Evolutionary conservation across 23 tunicate species (phyloP).

Genomic region (Botrylloides violaceus): DNA sequence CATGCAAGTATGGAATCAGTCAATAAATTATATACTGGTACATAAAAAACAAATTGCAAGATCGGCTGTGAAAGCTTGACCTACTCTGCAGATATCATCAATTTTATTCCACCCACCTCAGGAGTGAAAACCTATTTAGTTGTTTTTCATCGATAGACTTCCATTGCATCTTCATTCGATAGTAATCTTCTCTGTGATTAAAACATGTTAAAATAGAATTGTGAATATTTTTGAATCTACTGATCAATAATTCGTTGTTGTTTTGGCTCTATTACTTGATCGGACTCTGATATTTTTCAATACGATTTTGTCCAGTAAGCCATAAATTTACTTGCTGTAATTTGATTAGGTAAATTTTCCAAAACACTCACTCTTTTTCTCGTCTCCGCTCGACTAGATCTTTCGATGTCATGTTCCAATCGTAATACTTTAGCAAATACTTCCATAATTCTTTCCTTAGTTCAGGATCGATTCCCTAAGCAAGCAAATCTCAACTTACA

Average conservation of each 20-base stretch:
- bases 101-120: conserved; percentile 32
- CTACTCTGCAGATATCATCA: neutral
- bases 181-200: conserved; percentile 54
- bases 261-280: too few relatives aligned
- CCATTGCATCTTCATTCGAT: conserved; percentile 89
- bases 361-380: conserved; percentile 47
- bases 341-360: neutral
- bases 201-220: too few relatives aligned
- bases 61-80: too few relatives aligned
- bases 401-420: conserved; percentile 59
- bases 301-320: neutral
- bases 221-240: too few relatives aligned
- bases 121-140: conserved; percentile 38
- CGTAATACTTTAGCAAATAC: conserved; percentile 63
- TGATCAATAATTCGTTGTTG: too few relatives aligned
- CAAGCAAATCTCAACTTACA: neutral
- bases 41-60: too few relatives aligned
- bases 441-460: conserved; percentile 90
- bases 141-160: conserved; percentile 61
- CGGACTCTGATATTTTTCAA: neutral
- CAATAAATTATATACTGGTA: too few relatives aligned
- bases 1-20: too few relatives aligned
- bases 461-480: conserved; percentile 52
- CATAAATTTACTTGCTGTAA: neutral
- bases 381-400: conserved; percentile 27